Evolutionary conservation across 2,888 invertebrate species (phyloP).

Genomic region (Leucophora obtusa): DNA sequence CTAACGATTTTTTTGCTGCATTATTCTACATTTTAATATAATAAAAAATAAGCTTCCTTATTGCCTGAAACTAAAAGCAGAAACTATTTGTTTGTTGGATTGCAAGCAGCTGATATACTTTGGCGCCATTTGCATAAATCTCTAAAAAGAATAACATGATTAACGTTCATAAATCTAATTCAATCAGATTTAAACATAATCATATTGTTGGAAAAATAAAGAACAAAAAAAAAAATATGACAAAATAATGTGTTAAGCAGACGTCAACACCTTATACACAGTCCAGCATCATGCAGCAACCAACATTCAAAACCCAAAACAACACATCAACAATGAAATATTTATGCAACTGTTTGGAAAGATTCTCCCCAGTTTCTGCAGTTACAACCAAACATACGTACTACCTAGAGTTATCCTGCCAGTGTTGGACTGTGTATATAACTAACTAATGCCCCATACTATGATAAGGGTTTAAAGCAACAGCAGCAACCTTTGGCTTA

Average conservation of each 20-base stretch:
- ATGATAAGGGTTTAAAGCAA: constrained; percentile 60
- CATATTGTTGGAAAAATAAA: constrained; percentile 30
- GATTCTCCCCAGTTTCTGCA: not conserved
- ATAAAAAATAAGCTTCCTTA: too few species aligned
- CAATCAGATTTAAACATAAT: constrained; percentile 60
- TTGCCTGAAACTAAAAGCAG: too few species aligned
- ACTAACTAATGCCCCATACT: constrained; percentile 45
- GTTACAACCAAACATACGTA: constrained; percentile 16
- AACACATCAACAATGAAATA: constrained; percentile 48
- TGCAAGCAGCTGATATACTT: not conserved
- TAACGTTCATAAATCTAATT: constrained; percentile 59
- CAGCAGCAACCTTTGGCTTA: constrained; percentile 60
- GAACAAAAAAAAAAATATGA: constrained; percentile 61
- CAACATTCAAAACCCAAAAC: constrained; percentile 31
- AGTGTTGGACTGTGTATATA: not conserved
- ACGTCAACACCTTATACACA: constrained; percentile 67
- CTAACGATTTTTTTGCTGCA: too few species aligned
- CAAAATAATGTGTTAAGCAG: constrained; percentile 69
- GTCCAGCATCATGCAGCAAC: constrained; percentile 14
- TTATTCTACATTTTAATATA: too few species aligned
- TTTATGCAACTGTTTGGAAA: constrained; percentile 57
- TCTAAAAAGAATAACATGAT: constrained; percentile 41
- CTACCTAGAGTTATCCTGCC: constrained; percentile 45
- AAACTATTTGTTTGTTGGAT: too few species aligned
- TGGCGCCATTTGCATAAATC: constrained; percentile 56